Evolutionary conservation across 1,140 invertebrate genomes (phyloP), one percentile per base, ranked within the genome.

Genomic region (Drosophila athabasca): DNA sequence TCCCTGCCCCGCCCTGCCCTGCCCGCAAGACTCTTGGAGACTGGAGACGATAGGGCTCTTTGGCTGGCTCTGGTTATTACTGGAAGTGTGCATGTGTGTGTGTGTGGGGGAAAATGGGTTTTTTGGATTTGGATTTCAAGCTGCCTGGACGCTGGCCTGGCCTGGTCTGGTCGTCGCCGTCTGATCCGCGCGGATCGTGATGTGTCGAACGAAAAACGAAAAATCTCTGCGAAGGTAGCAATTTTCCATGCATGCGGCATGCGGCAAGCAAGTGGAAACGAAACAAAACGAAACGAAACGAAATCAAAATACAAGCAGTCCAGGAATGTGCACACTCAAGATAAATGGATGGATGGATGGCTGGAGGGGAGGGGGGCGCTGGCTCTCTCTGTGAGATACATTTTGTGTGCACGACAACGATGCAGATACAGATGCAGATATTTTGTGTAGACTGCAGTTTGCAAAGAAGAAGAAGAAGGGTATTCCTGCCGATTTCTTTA

Each of bases 261-360:
- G 49, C 19, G 55, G 62, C 76, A 24, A 24, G 52, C 31, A 82
- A 83, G 74, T 83, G 76, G 22, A 24, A 24, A 24, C 22, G 22
- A 22, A 22, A 22, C 24, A 24, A 83, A 84, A 85, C 61, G 22
- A 24, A 24, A 24, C 22, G 79, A 77, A 81, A 81, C 80, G 71
- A 85, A 84, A 76, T 74, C 39, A 71, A 71, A 71, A 62, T 61
- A 62, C 43, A 51, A 48, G 46, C 51, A 48, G 46, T 45, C 26
- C 62, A 73, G 85, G 85, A 89, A 90, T 90, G 85, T 89, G 83
- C 82, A 81, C 44, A 87, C 82, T 79, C 82, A 81, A 82, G 67
- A 79, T 79, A 87, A 87, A 79, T 79, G 64, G 57, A 39, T 35
- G 31, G 31, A 35, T 24, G 22, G 22, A 31, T 11, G 31, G 31